These are phyloP conservation scores for Syngnathus scovelli DNA, from an alignment of 2,113 vertebrate species.

Conservation along the genomic window DNA sequence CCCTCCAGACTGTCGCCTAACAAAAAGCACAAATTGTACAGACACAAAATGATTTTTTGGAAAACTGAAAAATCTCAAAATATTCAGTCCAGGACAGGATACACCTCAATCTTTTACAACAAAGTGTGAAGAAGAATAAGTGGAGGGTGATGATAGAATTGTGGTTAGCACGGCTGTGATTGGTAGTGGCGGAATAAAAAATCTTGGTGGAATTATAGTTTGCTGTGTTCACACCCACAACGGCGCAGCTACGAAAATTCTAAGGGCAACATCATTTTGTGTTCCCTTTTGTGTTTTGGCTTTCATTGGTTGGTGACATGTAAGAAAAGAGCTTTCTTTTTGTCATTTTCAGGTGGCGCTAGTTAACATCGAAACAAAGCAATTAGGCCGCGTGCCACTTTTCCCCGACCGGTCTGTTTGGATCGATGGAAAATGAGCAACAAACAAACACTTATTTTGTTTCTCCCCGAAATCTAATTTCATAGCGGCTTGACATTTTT, in stretches of 20 bases:
- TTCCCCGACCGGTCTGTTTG: neutral
- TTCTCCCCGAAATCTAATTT: neutral
- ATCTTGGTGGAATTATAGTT: too few relatives aligned
- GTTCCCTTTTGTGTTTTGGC: neutral
- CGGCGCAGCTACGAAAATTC: too few relatives aligned
- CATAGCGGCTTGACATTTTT: neutral
- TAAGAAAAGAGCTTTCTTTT: neutral
- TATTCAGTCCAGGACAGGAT: too few relatives aligned
- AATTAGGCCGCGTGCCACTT: neutral
- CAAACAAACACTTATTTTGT: neutral
- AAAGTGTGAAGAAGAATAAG: too few relatives aligned
- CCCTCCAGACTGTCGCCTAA: neutral
- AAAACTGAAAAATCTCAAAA: too few relatives aligned
- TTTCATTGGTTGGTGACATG: neutral
- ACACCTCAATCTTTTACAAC: too few relatives aligned
- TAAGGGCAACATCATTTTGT: too few relatives aligned
- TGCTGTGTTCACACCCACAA: too few relatives aligned
- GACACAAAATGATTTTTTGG: neutral
- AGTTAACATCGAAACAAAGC: conserved; percentile 2
- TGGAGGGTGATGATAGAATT: too few relatives aligned
- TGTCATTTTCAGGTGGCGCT: neutral
- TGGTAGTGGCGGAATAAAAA: too few relatives aligned
- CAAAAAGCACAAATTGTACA: neutral
- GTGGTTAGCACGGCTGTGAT: too few relatives aligned
- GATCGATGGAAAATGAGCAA: neutral